Evolutionary conservation across 2,888 invertebrate species (phyloP).

Genomic region (Melanophora roralis): DNA sequence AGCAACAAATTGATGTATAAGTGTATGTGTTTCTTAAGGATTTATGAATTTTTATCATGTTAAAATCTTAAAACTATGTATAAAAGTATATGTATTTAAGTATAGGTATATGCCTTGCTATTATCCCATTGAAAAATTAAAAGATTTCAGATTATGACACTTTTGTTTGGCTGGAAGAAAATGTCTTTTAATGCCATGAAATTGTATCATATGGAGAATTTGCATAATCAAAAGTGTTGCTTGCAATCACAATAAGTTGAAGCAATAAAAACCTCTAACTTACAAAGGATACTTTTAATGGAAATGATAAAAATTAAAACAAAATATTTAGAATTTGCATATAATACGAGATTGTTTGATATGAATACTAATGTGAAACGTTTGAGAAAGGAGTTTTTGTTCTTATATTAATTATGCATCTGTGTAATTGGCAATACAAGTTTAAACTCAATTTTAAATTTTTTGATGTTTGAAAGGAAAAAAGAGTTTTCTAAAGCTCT

Average conservation of each 20-base stretch:
- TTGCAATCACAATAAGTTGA: neutral
- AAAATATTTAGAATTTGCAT: neutral
- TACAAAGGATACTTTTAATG: slow-evolving; percentile 9
- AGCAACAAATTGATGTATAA: slow-evolving; percentile 39
- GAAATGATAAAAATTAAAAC: too few species aligned
- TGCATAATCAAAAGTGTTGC: slow-evolving; percentile 3
- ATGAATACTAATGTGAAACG: too few species aligned
- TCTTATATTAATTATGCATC: too few species aligned
- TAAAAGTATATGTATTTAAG: neutral
- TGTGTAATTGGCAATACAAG: too few species aligned
- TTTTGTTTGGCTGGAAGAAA: neutral
- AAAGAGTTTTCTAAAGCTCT: too few species aligned
- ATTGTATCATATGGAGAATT: slow-evolving; percentile 2
- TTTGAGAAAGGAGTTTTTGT: too few species aligned
- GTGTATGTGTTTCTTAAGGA: neutral
- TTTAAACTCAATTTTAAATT: too few species aligned
- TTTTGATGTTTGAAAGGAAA: too few species aligned
- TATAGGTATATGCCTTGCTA: neutral
- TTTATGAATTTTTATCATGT: slow-evolving; percentile 8
- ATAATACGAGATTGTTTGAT: too few species aligned
- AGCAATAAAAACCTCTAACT: neutral
- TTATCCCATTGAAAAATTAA: slow-evolving; percentile 5
- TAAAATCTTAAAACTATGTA: slow-evolving; percentile 12
- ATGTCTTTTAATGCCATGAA: neutral
- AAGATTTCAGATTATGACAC: slow-evolving; percentile 2